Conservation (phyloP, 2,888 invertebrate genomes). For the Ypsolopha scabrella region DNA sequence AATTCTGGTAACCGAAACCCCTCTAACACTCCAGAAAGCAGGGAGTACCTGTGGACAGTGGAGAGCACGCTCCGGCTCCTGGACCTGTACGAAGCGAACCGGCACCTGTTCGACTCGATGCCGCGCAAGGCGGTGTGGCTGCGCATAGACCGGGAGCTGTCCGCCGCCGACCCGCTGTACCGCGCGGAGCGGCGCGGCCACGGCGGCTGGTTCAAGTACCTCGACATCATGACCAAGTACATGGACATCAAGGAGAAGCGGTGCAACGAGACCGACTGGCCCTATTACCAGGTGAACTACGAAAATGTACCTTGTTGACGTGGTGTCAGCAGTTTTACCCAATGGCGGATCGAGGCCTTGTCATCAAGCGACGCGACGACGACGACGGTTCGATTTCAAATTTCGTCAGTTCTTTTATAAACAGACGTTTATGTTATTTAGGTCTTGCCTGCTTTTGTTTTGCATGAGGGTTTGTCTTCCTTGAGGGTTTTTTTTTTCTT, state of each 20-base stretch:
- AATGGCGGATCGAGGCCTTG: too few species aligned
- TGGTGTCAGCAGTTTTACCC: too few species aligned
- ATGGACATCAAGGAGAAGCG: not conserved
- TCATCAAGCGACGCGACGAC: too few species aligned
- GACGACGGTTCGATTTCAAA: too few species aligned
- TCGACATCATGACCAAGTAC: not conserved
- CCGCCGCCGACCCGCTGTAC: not conserved
- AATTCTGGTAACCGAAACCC: too few species aligned
- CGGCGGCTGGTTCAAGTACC: constrained; percentile 2
- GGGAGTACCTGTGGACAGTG: not conserved
- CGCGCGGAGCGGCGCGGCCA: not conserved
- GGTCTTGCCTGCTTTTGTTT: too few species aligned
- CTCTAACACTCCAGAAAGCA: not conserved
- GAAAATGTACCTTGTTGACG: too few species aligned
- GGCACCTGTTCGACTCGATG: not conserved
- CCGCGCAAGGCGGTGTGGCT: not conserved
- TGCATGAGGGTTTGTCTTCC: too few species aligned
- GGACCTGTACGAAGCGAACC: not conserved
- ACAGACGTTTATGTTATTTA: too few species aligned
- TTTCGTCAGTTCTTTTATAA: too few species aligned
- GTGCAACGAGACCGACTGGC: not conserved
- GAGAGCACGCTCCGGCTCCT: not conserved
- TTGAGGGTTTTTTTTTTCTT: too few species aligned
- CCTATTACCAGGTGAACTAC: not conserved
- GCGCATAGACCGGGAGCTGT: not conserved